Evolutionary conservation across 2,113 vertebrate genomes (phyloP), one percentile per base, ranked within the genome.

Genomic region (Cyrtonyx montezumae): DNA sequence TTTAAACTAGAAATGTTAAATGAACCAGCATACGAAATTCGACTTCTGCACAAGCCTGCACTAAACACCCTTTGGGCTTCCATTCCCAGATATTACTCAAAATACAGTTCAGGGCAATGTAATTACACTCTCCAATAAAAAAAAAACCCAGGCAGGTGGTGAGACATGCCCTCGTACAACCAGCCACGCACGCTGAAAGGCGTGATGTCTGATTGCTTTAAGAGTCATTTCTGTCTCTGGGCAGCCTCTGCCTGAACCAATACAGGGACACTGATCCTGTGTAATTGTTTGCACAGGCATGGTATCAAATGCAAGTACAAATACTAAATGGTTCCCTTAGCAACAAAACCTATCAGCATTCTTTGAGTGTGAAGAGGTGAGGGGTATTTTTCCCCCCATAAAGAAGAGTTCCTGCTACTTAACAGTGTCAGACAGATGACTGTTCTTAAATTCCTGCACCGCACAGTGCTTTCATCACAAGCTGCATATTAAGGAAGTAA

Each of bases 251-350:
- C 63, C 75, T 76, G 28, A 62, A 45, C 42, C 76, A 84, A 87
- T 45, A 70, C 79, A 87, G 28, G 42, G 45, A 77, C 63, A 56
- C 18, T 15, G 55, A 91, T 71, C 65, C 61, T 45, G 20, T 5
- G 10, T 49, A 76, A 82, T 18, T 79, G 25, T 81, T 89, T 91
- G 73, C 49, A 70, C 36, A 83, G 68, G 79, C 82, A 93, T 16
- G 43, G 42, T 67, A 20, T 55, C 71, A 59, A 58, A 79, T 84
- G 55, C 53, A 68, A 77, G 70, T 22, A 59, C 58, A 55, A 42
- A 40, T 68, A 79, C 40, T 55, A 91, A 95, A 74, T 11, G 5
- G 70, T 91, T 91, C n/a, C 74, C 89, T 66, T 87, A 70, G 81
- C 75, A 94, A 95, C 91, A 86, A 63, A n/a, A 11, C 42, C 84